Evolutionary conservation across 1,140 invertebrate genomes (phyloP).

Genomic region (Drosophila neocordata): DNA sequence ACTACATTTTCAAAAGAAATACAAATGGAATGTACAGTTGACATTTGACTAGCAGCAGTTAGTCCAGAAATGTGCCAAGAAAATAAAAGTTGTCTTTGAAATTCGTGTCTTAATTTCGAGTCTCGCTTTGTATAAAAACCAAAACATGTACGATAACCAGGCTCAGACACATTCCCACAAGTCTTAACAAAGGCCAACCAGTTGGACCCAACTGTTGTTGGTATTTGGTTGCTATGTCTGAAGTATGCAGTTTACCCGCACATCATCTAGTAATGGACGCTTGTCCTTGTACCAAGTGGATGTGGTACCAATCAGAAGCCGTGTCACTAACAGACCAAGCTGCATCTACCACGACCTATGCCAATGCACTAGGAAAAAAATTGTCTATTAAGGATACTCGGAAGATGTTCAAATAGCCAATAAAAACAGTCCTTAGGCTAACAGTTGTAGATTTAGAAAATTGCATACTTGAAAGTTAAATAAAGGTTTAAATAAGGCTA

Average conservation of each 20-base stretch:
- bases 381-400: not conserved
- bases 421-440: no score
- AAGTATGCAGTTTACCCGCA: conserved; percentile 24
- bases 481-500: no score
- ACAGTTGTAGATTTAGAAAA: no score
- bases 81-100: not conserved
- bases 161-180: conserved; percentile 26
- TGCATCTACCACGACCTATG: conserved; percentile 30
- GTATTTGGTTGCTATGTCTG: not conserved
- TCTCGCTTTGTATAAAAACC: not conserved
- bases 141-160: not conserved
- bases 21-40: not conserved
- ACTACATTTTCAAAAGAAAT: conserved; percentile 15
- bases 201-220: conserved; percentile 21
- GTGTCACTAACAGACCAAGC: conserved; percentile 62
- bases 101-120: no score
- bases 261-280: conserved; percentile 36
- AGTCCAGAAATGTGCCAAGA: not conserved
- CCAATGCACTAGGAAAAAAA: conserved; percentile 36
- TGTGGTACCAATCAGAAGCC: conserved; percentile 51
- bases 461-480: no score
- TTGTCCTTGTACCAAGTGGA: conserved; percentile 23
- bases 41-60: not conserved
- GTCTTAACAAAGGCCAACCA: conserved; percentile 2
- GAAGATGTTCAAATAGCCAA: no score